Percentiles rank a stretch among this genome's conserved stretches.
Evolutionary conservation across 30 jellyfish, hydroid and myxozoan species (phyloP).

Genomic region (Turritopsis dohrnii): DNA sequence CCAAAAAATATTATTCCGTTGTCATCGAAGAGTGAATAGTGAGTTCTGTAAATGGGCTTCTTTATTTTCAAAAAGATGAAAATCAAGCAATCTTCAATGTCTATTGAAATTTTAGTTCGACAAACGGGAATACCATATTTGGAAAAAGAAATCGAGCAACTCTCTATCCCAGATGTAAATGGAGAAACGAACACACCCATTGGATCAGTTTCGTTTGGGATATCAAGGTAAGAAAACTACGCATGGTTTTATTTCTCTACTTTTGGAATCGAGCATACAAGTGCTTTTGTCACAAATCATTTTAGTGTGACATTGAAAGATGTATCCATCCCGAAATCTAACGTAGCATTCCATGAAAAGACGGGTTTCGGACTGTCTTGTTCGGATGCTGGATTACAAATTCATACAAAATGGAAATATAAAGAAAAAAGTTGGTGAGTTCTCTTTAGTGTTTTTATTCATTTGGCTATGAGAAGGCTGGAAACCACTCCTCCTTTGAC

Average conservation of each 20-base stretch:
- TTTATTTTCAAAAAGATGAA: too few species aligned
- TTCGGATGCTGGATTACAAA: constrained; percentile 52
- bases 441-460: not conserved
- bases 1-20: too few species aligned
- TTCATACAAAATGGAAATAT: constrained; percentile 75
- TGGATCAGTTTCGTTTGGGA: constrained; percentile 62
- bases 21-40: too few species aligned
- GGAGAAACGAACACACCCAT: constrained; percentile 72
- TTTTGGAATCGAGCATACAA: too few species aligned
- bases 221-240: constrained; percentile 52
- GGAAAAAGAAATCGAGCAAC: constrained; percentile 38
- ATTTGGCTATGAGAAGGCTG: too few species aligned
- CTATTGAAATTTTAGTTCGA: constrained; percentile 55
- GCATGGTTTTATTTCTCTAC: too few species aligned
- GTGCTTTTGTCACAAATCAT: not conserved
- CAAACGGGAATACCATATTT: constrained; percentile 66
- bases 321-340: constrained; percentile 71
- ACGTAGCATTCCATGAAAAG: constrained; percentile 50
- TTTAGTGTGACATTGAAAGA: constrained; percentile 43
- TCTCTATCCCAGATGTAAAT: constrained; percentile 75
- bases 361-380: constrained; percentile 69
- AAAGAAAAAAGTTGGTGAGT: constrained; percentile 69
- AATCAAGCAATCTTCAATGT: too few species aligned
- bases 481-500: not conserved
- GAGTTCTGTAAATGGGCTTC: too few species aligned